Base-by-base conservation (phyloP, 2,888 invertebrate species). In the Glyphotaelius pellucidus region DNA sequence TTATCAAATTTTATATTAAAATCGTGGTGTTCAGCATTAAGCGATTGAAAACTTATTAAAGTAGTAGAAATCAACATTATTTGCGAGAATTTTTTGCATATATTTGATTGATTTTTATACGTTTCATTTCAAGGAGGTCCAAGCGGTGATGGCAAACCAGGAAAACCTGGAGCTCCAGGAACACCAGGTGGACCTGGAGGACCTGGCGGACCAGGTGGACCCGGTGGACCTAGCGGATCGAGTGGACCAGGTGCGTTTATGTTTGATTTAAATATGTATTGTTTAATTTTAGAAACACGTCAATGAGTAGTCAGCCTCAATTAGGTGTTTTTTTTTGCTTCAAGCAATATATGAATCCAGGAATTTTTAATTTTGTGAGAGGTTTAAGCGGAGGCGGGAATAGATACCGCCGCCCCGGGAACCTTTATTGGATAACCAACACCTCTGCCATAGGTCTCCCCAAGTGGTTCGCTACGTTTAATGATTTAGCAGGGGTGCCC, bases 161-260 rank as follows among this genome's bases (percentile, higher is more conserved):
- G 94, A 67, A 94, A 92, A 88, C 94, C 95, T 83, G 94, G 94
- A 1, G 83, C 80, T 25, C 94, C 94, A 32, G 94, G 94, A 1
- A 80, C 80, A n/a, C 94, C 94, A 32, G 94, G 94, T 1, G 86
- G 88, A 32, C 94, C 94, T 80, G 92, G 93, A 5, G 79, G 88
- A 83, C 93, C 94, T 7, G 94, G 94, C 1, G 86, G 84, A 47
- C 94, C 94, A 7, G 94, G 94, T 15, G 84, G 90, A 67, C 94
- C 94, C 1, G 94, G 93, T 11, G 89, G 47, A 79, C 93, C 93
- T n/a, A 92, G 93, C 3, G 85, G 84, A 35, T 94, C 94, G n/a
- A 11, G 92, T 9, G 85, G 86, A 35, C 94, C 94, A 67, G 11
- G 92, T 67, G 25, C 67, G 93, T 86, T 38, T 25, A 32, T 5